phyloP scores from a whole-genome alignment of 2,797 vertebrate genomes.

The Eremophila alpestris region DNA sequence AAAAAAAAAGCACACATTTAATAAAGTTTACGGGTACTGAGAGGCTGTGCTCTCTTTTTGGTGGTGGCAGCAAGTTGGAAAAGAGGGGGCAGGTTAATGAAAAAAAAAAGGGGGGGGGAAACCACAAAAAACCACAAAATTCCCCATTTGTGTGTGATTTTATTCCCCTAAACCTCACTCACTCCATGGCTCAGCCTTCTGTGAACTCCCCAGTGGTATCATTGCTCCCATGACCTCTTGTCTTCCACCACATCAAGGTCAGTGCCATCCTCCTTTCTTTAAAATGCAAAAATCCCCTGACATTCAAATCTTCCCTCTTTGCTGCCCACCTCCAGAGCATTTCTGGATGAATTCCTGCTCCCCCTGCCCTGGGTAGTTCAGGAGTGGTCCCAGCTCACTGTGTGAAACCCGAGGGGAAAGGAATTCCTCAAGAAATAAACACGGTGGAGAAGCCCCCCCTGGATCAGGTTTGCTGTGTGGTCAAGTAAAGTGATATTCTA shows the following conservation, averaged over 20 bases:
- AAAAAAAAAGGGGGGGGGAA: neutral
- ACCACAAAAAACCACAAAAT: neutral
- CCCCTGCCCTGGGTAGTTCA: neutral
- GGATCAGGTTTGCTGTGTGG: conserved; percentile 54
- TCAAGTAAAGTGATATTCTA: conserved; percentile 65
- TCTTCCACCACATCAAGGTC: neutral
- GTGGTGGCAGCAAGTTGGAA: conserved; percentile 25
- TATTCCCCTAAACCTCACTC: neutral
- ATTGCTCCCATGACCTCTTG: fast-evolving
- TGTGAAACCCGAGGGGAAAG: conserved; percentile 24
- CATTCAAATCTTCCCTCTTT: neutral
- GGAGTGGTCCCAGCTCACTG: neutral
- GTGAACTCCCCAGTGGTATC: neutral
- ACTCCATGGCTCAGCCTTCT: neutral
- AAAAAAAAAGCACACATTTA: conserved; percentile 70
- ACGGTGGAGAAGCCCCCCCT: neutral
- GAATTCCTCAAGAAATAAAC: conserved; percentile 31
- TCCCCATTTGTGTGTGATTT: neutral
- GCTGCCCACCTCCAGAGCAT: neutral
- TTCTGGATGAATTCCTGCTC: neutral
- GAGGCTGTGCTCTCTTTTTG: conserved; percentile 58
- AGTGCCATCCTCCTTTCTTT: neutral
- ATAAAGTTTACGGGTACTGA: conserved; percentile 73
- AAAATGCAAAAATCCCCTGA: neutral
- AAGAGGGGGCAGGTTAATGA: neutral